phyloP scores from a whole-genome alignment of 2,113 vertebrate species.

The Oxygymnocypris stewartii region DNA sequence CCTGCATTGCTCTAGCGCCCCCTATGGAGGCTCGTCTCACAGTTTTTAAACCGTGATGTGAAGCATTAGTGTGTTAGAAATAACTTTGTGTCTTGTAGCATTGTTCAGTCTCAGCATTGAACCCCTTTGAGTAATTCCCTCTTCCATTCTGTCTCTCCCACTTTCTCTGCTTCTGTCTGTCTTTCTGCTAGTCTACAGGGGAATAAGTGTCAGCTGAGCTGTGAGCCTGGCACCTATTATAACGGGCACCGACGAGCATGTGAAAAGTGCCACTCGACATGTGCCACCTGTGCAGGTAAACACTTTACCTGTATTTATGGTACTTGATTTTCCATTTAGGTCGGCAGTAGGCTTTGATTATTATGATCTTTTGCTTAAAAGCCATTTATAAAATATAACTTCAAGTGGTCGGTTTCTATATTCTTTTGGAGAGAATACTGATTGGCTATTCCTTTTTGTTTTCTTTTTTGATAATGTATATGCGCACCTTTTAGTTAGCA shows the following conservation, averaged over 20 bases:
- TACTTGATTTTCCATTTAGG: not conserved
- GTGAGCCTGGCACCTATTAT: constrained; percentile 88
- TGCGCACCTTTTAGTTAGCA: not conserved
- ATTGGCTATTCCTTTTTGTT: not conserved
- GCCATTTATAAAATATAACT: not conserved
- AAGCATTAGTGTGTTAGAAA: not conserved
- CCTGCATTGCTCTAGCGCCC: not conserved
- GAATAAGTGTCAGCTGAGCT: constrained; percentile 85
- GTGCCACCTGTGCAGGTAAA: constrained; percentile 92
- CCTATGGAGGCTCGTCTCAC: not conserved
- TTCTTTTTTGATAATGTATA: not conserved
- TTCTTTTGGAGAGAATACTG: not conserved
- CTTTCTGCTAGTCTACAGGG: constrained; percentile 82
- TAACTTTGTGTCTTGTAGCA: not conserved
- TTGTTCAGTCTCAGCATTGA: not conserved
- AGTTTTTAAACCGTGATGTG: not conserved
- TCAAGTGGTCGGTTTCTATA: not conserved
- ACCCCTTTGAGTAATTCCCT: not conserved
- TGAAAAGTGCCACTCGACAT: constrained; percentile 88
- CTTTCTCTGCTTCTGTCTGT: constrained; percentile 1
- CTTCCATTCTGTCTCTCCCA: not conserved
- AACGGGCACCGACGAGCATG: constrained; percentile 84
- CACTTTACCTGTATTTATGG: not conserved
- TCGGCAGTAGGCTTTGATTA: not conserved
- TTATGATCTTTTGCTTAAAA: not conserved